Base-by-base conservation (phyloP, 2,113 vertebrate genomes). In the Sturnira hondurensis region DNA sequence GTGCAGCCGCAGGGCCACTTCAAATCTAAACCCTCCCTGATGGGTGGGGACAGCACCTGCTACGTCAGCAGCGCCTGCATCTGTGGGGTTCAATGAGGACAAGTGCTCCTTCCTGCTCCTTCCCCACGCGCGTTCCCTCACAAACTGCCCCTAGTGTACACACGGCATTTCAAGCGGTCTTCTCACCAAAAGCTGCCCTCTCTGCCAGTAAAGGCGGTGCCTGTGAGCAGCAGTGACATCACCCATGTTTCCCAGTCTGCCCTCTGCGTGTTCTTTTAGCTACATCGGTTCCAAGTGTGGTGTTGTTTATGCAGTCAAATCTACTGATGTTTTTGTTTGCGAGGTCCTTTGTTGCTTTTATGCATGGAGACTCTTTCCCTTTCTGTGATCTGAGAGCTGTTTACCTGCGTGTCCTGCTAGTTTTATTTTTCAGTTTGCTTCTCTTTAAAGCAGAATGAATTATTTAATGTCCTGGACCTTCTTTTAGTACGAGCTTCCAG, bases 141-240 rank as follows among this genome's bases (percentile, higher is more conserved):
- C 1, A 12, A 13, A 15, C 5, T 24, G 19, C 28, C 56, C 56
- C 47, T 10, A 41, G 0, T 1, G 38, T 3, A 8, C 26, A 22
- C 19, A 1, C 5, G 7, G 16, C 12, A 9, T 0, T 12, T 31
- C 1, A 5, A 1, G 0, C 0, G 1, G 0, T 17, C 7, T 22
- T 3, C 17, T 63, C 13, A 1, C 1, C 0, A 7, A 58, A n/a
- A 0, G 11, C 1, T 10, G 2, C 2, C 38, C 0, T 0, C 76
- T 67, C 56, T 47, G 5, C 41, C 0, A 2, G 7, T 16, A 4
- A 28, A 41, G 78, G 9, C 10, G 2, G 5, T 10, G 28, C 3
- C 43, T 50, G 78, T n/a, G 33, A 10, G 10, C 0, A 1, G 31
- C 0, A 1, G 20, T 13, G 16, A 2, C 0, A 0, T 6, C 31